Evolutionary conservation across 2,113 vertebrate species (phyloP), one percentile per base, ranked within the genome.

Genomic region (Bos taurus): DNA sequence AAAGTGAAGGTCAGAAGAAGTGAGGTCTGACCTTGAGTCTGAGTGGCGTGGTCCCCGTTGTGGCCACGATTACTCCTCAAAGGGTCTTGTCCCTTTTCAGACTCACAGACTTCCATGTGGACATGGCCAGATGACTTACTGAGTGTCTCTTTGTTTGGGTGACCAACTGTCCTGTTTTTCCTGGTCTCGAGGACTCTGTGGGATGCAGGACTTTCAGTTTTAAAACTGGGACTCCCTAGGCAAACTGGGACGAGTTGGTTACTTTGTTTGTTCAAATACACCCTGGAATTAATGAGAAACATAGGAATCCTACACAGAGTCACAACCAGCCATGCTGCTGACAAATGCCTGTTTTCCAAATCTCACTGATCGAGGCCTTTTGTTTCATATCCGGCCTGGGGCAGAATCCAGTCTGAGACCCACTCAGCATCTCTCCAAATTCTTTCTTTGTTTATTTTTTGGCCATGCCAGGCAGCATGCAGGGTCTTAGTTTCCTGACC

Each of bases 41-140:
- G 33, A 50, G 5, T 2, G 28, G 23, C 54, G 4, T 0, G 0
- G 57, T 81, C 30, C 19, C 26, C 26, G 13, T 0, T 28, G 50
- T 14, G 50, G 30, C 43, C 67, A 7, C 1, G 23, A 3, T 50
- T 16, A 16, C 6, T 71, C 60, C 57, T 9, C 50, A 36, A 40
- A 89, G 12, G 25, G 26, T 36, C 48, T 56, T 6, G 28, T 91
- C 87, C 85, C 21, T 88, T 40, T 97, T 94, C 21, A 23, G 9
- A 28, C 15, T 40, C 57, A 85, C 1, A n/a, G 80, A 15, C 25
- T 87, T 36, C 57, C n/a, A 15, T 26, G 28, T 12, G 19, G 30
- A 26, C 40, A 19, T 23, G n/a, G 5, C 21, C 50, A 25, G 5
- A 4, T 10, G 84, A 7, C 21, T 78, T 43, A 33, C 26, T 1